phyloP scores from a whole-genome alignment of 2,888 invertebrate genomes.

The Dorcus hopei region DNA sequence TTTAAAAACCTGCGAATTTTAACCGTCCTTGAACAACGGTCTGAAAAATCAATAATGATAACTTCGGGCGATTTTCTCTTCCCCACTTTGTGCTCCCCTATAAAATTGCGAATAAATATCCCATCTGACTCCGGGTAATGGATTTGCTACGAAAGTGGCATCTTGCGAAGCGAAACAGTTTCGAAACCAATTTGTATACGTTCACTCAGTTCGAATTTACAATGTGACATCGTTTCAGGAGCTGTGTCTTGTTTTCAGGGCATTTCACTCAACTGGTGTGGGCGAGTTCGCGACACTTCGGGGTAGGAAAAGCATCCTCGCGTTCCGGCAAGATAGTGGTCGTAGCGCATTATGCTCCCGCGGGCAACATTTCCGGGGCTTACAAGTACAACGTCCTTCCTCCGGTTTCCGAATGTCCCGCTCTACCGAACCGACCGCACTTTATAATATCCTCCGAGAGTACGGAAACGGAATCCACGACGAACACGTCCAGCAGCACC shows the following conservation, averaged over 20 bases:
- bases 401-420: constrained; percentile 47
- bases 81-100: no score
- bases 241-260: constrained; percentile 53
- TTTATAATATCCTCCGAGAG: constrained; percentile 26
- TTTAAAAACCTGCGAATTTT: no score
- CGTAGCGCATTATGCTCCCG: constrained; percentile 80
- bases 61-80: no score
- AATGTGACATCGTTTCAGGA: no score
- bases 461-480: constrained; percentile 22
- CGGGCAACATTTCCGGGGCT: constrained; percentile 71
- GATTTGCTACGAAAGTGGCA: no score
- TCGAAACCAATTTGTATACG: no score
- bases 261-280: constrained; percentile 88
- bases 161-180: no score
- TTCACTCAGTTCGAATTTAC: no score
- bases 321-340: constrained; percentile 76
- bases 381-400: constrained; percentile 77
- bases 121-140: no score
- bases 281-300: constrained; percentile 72
- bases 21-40: no score
- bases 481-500: constrained; percentile 10
- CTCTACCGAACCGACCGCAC: constrained; percentile 17
- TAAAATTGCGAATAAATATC: no score
- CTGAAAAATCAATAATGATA: no score
- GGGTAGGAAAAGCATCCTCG: constrained; percentile 77